Base-by-base conservation (phyloP, 1,140 invertebrate genomes). In the Ephestia elutella region DNA sequence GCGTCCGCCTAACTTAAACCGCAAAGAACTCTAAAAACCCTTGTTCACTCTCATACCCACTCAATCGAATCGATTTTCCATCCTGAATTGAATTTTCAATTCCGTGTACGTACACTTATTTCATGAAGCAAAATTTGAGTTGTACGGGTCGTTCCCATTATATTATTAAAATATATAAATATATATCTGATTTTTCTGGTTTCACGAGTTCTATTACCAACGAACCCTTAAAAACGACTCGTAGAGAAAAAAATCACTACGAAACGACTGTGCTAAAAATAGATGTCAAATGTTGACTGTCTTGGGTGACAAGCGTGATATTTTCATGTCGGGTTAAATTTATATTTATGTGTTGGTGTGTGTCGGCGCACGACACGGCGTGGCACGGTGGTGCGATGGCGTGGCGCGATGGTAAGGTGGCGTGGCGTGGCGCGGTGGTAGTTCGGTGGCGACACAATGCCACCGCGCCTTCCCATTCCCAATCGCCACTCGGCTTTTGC, bases 401-500 rank as follows among this genome's bases (percentile, higher is more conserved):
- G 38, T 61, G 59, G 61, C 53, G 38, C 63, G 21, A 7, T 25
- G 21, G 21, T 25, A 25, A n/a, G n/a, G n/a, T n/a, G n/a, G 21
- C 21, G 21, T 25, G 21, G 21, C 63, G 56, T 57, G 32, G 21
- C 17, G 61, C 35, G 60, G n/a, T n/a, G n/a, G n/a, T n/a, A n/a
- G n/a, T n/a, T n/a, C n/a, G n/a, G n/a, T n/a, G n/a, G 59, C 53
- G 56, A 54, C 61, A 51, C 44, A 11, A 15, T 59, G 56, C 63
- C 65, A 62, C 60, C 60, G 56, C 58, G n/a, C n/a, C n/a, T n/a
- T n/a, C 65, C 60, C 58, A 51, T 19, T 44, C 59, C 62, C 64
- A 61, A 57, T 44, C 61, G 63, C 64, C 60, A 55, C 58, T 59
- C 55, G 49, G 56, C 54, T 68, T 62, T 67, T 66, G 57, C 68